Percentiles rank a stretch among this genome's conserved stretches.
Conservation (phyloP, 2,888 invertebrate genomes). For the Myathropa florea region DNA sequence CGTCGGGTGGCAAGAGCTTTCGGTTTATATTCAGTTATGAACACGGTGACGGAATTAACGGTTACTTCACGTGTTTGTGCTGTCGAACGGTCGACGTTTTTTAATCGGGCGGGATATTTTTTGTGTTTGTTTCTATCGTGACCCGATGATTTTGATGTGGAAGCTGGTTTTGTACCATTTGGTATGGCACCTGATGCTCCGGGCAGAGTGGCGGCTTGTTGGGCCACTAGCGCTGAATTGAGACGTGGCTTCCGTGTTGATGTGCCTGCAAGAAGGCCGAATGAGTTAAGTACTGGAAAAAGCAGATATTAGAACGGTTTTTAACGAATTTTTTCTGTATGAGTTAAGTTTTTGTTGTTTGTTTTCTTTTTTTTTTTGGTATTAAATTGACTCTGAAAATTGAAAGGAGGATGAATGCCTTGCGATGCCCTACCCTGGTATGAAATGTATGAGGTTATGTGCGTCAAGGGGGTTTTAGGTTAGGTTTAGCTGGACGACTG, state of each 20-base stretch:
- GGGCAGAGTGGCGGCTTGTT: slow-evolving; percentile 91
- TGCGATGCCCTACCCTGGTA: not conserved
- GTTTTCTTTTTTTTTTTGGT: slow-evolving; percentile 7
- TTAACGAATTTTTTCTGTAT: slow-evolving; percentile 13
- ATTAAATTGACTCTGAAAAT: slow-evolving; percentile 5
- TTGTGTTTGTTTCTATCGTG: slow-evolving; percentile 84
- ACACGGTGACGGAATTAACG: slow-evolving; percentile 97
- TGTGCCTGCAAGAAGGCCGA: slow-evolving; percentile 84
- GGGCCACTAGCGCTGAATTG: slow-evolving; percentile 97
- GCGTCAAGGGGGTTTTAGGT: no score
- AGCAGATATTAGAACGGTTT: slow-evolving; percentile 56
- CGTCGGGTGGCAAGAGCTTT: slow-evolving; percentile 82
- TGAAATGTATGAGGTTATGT: no score
- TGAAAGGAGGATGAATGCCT: not conserved
- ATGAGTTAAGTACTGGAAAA: slow-evolving; percentile 68
- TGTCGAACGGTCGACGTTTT: slow-evolving; percentile 95
- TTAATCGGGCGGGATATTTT: slow-evolving; percentile 89
- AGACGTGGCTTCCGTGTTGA: slow-evolving; percentile 95
- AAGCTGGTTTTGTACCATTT: slow-evolving; percentile 79
- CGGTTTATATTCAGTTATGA: slow-evolving; percentile 97
- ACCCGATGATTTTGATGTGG: slow-evolving; percentile 78
- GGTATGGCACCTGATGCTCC: slow-evolving; percentile 82
- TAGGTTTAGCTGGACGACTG: no score
- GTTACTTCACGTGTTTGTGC: slow-evolving; percentile 97
- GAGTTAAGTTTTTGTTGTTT: not conserved